phyloP scores from a whole-genome alignment of 2,797 vertebrate genomes.

The Tolypeutes matacus region DNA sequence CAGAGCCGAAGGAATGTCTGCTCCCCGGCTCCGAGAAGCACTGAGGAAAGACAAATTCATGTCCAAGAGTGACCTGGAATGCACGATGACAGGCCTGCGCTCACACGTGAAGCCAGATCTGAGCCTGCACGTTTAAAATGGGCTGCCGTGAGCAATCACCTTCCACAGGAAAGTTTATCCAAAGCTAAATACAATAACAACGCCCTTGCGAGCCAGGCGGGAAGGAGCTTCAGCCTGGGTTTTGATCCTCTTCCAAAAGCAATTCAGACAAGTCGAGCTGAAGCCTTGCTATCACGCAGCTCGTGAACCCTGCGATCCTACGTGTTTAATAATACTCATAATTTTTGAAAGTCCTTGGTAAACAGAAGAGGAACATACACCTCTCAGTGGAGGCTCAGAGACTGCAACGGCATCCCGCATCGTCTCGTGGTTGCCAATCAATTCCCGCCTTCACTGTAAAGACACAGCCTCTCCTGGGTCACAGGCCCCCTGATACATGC shows the following conservation, averaged over 20 bases:
- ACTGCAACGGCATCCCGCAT: conserved; percentile 78
- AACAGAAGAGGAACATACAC: conserved; percentile 83
- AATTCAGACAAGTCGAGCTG: conserved; percentile 90
- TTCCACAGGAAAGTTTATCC: conserved; percentile 93
- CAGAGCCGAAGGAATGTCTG: conserved; percentile 92
- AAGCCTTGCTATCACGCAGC: conserved; percentile 87
- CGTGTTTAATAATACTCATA: conserved; percentile 89
- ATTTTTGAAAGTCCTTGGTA: conserved; percentile 80
- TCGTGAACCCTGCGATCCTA: conserved; percentile 86
- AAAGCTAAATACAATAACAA: conserved; percentile 93
- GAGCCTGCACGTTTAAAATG: conserved; percentile 88
- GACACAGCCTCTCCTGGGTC: not conserved
- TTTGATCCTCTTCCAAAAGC: conserved; percentile 94
- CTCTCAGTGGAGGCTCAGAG: conserved; percentile 78
- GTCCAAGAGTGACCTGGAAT: conserved; percentile 90
- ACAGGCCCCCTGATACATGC: not conserved
- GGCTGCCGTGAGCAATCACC: conserved; percentile 90
- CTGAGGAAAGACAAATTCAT: conserved; percentile 90
- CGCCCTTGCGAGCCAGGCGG: conserved; percentile 89
- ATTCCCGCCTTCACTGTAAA: conserved; percentile 45
- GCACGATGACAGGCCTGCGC: conserved; percentile 90
- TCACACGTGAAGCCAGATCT: conserved; percentile 89
- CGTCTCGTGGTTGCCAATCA: not conserved
- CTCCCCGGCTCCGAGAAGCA: conserved; percentile 86
- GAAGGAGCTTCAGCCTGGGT: conserved; percentile 84